phyloP scores from a whole-genome alignment of 2,797 vertebrate genomes.

The Rhadinocentrus ornatus region DNA sequence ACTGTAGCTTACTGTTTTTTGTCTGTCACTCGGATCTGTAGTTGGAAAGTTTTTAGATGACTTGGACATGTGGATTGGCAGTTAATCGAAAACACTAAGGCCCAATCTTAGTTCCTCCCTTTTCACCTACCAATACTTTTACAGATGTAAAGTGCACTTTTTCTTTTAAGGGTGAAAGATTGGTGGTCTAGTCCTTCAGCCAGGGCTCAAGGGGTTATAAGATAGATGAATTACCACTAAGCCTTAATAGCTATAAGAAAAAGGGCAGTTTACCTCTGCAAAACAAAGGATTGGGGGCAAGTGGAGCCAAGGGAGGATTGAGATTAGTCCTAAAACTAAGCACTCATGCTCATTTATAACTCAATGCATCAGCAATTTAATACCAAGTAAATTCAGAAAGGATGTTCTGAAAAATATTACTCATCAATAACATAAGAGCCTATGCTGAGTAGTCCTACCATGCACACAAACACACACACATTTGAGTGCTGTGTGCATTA shows the following conservation, averaged over 20 bases:
- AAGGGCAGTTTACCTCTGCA: no score
- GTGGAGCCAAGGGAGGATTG: no score
- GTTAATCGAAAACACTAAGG: neutral
- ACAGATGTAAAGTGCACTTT: no score
- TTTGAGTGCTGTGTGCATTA: neutral
- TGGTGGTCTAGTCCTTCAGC: no score
- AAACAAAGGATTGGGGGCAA: no score
- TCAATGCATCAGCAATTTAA: neutral
- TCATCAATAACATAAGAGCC: neutral
- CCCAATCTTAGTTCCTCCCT: no score
- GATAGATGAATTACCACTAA: no score
- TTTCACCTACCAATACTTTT: no score
- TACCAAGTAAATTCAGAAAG: neutral
- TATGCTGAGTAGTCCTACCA: neutral
- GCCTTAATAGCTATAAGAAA: no score
- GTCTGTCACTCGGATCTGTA: conserved; percentile 44
- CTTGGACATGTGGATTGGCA: neutral
- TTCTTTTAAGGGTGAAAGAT: no score
- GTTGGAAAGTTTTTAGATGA: conserved; percentile 13
- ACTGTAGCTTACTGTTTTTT: conserved; percentile 57
- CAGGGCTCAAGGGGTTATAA: no score
- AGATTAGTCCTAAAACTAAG: no score
- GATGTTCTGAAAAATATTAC: neutral
- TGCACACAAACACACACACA: neutral
- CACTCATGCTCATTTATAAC: neutral